A percentile compares a stretch with the other conserved stretches of the same genome.
Conservation (phyloP, 2,797 vertebrate genomes). For the Buceros bicornis region DNA sequence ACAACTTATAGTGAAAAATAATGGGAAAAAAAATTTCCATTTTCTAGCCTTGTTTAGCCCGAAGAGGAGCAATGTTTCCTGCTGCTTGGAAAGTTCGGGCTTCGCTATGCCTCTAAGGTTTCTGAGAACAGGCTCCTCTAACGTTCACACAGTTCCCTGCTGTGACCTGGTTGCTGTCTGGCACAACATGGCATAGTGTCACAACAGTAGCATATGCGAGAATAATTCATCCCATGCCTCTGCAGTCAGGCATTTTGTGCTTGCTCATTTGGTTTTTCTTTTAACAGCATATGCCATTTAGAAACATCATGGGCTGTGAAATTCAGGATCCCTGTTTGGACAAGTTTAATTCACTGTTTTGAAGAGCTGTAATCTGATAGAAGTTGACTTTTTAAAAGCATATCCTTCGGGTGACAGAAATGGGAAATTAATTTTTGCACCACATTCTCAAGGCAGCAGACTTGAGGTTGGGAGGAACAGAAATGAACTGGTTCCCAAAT, state of each 20-base stretch:
- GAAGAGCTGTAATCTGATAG: background rate
- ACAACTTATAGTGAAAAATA: background rate
- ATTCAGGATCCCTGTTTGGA: constrained; percentile 23
- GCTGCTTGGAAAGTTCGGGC: background rate
- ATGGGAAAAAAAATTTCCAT: background rate
- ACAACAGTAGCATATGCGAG: constrained; percentile 32
- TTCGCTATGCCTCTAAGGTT: fast-evolving
- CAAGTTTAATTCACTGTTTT: background rate
- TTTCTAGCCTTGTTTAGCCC: background rate
- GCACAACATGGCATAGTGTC: constrained; percentile 3
- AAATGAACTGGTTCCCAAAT: background rate
- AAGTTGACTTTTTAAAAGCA: background rate
- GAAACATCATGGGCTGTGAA: constrained; percentile 31
- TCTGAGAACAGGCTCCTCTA: background rate
- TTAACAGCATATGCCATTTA: constrained; percentile 28
- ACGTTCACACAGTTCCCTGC: background rate
- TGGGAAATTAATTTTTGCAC: background rate
- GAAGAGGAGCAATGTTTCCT: background rate
- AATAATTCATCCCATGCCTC: background rate
- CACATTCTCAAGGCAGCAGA: background rate
- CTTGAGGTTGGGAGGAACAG: background rate
- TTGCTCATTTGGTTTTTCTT: constrained; percentile 32
- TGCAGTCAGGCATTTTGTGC: constrained; percentile 23
- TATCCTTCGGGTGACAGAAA: background rate
- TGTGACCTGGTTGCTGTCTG: constrained; percentile 46